phyloP scores from a whole-genome alignment of 1,140 invertebrate genomes.

The Neodiprion virginianus region DNA sequence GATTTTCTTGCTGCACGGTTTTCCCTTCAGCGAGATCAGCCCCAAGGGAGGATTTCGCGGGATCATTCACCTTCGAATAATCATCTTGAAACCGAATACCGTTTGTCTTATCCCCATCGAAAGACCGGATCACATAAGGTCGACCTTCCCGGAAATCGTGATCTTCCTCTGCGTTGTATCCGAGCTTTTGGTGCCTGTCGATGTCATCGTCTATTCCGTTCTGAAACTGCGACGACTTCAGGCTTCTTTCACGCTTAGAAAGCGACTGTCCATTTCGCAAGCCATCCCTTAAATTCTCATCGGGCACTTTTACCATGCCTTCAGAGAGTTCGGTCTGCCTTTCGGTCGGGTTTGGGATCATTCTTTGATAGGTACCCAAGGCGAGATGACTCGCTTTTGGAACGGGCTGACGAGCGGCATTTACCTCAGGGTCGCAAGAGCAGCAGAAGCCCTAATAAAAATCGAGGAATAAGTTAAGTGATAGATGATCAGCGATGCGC shows the following conservation, averaged over 20 bases:
- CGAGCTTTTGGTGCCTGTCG: not conserved
- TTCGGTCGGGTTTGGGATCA: not conserved
- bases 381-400: not conserved
- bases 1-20: too few species aligned
- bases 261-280: not conserved
- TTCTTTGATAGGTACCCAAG: not conserved
- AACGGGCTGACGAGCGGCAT: constrained; percentile 33
- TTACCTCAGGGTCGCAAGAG: constrained; percentile 51
- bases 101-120: too few species aligned
- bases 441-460: constrained; percentile 58
- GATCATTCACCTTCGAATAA: too few species aligned
- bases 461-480: not conserved
- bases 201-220: not conserved
- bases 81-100: too few species aligned
- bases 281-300: too few species aligned
- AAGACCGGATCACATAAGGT: too few species aligned
- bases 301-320: not conserved
- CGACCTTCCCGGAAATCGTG: not conserved
- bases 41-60: too few species aligned
- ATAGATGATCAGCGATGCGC: not conserved
- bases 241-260: not conserved
- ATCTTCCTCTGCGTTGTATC: not conserved
- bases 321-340: too few species aligned
- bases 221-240: not conserved
- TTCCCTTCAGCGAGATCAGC: too few species aligned